Conservation (phyloP, 2,113 vertebrate species). For the Catharus fuscescens region DNA sequence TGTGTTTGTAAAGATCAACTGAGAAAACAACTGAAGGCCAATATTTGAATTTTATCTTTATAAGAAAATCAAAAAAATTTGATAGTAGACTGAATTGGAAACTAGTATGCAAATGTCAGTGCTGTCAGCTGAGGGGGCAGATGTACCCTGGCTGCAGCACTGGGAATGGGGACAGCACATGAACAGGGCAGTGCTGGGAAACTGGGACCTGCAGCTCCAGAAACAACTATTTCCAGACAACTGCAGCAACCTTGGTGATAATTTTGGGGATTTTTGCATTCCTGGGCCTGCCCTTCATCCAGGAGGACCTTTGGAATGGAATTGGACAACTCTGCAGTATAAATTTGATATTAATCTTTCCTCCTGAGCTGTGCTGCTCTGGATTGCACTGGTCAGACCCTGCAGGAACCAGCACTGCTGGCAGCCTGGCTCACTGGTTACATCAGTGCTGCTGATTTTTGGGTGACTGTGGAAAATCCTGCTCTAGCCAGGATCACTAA, state of each 20-base stretch:
- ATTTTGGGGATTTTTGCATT: neutral
- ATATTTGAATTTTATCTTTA: neutral
- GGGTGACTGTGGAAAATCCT: neutral
- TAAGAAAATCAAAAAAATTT: neutral
- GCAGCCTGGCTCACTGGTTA: neutral
- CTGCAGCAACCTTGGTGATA: neutral
- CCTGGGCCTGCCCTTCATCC: neutral
- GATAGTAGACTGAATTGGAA: neutral
- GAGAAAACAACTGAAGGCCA: neutral
- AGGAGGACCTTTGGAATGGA: neutral
- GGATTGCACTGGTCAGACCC: neutral
- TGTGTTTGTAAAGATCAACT: neutral
- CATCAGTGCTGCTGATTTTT: neutral
- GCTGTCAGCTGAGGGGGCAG: neutral
- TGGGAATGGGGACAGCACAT: neutral
- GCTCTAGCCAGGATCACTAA: neutral
- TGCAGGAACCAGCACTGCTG: rapidly evolving
- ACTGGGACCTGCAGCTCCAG: neutral
- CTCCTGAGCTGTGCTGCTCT: neutral
- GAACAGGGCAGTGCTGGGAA: neutral
- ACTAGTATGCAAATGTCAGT: neutral
- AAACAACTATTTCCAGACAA: neutral
- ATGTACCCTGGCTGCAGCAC: neutral
- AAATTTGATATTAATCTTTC: neutral
- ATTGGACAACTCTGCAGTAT: neutral